Evolutionary conservation across 2,797 vertebrate species (phyloP).

Genomic region (Aratinga solstitialis): DNA sequence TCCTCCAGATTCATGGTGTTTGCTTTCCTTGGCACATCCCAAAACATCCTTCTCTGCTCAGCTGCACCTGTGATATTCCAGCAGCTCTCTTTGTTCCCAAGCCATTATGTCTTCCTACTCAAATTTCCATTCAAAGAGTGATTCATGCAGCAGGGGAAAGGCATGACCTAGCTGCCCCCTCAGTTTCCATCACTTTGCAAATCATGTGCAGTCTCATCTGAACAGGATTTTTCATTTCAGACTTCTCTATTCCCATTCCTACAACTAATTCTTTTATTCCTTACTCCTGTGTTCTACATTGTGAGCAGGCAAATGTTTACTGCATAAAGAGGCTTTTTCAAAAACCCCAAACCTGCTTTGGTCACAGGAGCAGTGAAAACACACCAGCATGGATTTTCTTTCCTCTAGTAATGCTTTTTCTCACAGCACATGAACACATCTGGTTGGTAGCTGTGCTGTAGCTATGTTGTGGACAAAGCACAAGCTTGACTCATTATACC

Average conservation of each 20-base stretch:
- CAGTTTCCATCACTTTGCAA: slow-evolving; percentile 60
- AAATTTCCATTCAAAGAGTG: slow-evolving; percentile 62
- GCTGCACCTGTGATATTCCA: slow-evolving; percentile 67
- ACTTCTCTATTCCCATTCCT: background rate
- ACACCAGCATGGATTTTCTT: background rate
- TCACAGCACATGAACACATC: background rate
- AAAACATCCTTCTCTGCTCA: slow-evolving; percentile 48
- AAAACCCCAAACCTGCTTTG: background rate
- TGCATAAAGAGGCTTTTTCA: background rate
- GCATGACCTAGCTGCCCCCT: slow-evolving; percentile 62
- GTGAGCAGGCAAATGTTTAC: background rate
- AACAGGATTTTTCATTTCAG: slow-evolving; percentile 1
- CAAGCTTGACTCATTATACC: background rate
- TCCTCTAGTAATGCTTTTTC: background rate
- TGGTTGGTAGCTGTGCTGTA: background rate
- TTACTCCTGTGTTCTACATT: background rate
- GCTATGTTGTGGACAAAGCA: background rate
- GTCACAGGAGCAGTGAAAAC: background rate
- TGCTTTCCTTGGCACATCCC: slow-evolving; percentile 64
- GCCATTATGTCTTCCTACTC: slow-evolving; percentile 66
- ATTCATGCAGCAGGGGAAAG: slow-evolving; percentile 64
- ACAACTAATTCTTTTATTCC: background rate
- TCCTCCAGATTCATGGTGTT: slow-evolving; percentile 57
- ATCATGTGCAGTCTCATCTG: slow-evolving; percentile 39
- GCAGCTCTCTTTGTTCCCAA: slow-evolving; percentile 65